These are phyloP conservation scores for Drosophila prosaltans DNA, from an alignment of 1,140 invertebrate species.

Conservation along the genomic window DNA sequence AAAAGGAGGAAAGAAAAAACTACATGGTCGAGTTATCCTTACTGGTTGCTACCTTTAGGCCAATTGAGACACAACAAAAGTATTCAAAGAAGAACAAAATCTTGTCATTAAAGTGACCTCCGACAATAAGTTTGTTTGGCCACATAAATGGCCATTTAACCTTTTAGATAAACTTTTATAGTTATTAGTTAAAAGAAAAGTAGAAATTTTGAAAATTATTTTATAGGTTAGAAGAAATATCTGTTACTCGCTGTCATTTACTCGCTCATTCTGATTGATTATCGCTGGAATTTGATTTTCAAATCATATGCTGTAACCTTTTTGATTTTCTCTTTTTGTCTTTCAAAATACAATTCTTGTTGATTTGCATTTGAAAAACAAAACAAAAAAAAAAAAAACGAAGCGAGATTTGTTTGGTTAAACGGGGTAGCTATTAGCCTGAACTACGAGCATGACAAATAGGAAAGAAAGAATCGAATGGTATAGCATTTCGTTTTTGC, in stretches of 20 bases:
- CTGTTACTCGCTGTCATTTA: not conserved
- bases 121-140: not conserved
- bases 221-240: too few relatives aligned
- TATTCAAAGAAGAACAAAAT: not conserved
- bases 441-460: constrained; percentile 2
- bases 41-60: constrained; percentile 3
- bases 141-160: not conserved
- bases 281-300: not conserved
- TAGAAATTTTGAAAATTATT: too few relatives aligned
- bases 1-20: not conserved
- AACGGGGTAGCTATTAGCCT: not conserved
- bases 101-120: too few relatives aligned
- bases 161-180: not conserved
- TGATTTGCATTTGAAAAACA: not conserved
- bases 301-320: not conserved
- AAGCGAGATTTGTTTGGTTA: not conserved
- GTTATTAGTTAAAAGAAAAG: too few relatives aligned
- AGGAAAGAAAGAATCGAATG: not conserved
- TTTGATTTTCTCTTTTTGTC: not conserved
- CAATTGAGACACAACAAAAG: not conserved
- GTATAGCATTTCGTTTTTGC: constrained; percentile 9
- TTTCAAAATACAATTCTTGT: not conserved
- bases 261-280: not conserved
- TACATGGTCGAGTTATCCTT: constrained; percentile 1
- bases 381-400: not conserved